Evolutionary conservation across 1,140 invertebrate genomes (phyloP).

Genomic region (Euglossa dilemma): DNA sequence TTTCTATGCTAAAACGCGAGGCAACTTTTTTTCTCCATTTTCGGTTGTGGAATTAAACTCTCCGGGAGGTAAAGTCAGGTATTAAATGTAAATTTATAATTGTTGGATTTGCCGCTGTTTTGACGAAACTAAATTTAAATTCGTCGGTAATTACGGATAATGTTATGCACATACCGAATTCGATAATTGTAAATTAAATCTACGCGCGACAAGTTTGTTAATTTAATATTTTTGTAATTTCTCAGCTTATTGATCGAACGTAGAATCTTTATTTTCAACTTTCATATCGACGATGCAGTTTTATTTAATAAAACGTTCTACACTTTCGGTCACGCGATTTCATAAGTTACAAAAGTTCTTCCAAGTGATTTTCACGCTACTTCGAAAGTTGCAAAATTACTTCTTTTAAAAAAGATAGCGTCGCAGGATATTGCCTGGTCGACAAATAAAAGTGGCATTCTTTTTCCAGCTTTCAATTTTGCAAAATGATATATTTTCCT

Average conservation of each 20-base stretch:
- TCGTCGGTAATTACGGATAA: too few species aligned
- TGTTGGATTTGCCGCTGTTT: background rate
- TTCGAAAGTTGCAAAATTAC: slow-evolving; percentile 5
- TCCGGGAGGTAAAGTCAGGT: background rate
- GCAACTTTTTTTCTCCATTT: too few species aligned
- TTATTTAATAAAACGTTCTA: background rate
- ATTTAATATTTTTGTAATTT: background rate
- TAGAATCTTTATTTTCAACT: background rate
- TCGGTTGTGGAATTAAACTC: too few species aligned
- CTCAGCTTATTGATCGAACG: background rate
- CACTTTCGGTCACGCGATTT: background rate
- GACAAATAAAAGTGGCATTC: background rate
- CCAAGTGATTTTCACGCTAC: background rate
- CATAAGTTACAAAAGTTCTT: background rate
- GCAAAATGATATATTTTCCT: background rate
- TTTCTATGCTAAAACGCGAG: background rate
- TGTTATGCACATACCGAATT: too few species aligned
- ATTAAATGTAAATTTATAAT: background rate
- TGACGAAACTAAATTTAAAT: background rate
- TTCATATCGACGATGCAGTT: background rate
- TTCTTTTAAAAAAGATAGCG: background rate
- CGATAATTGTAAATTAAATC: too few species aligned
- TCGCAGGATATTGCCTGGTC: too few species aligned
- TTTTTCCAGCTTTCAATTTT: background rate
- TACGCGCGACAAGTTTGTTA: too few species aligned